These are phyloP conservation scores for Andrena bucephala DNA, from an alignment of 2,888 invertebrate species.

Conservation along the genomic window DNA sequence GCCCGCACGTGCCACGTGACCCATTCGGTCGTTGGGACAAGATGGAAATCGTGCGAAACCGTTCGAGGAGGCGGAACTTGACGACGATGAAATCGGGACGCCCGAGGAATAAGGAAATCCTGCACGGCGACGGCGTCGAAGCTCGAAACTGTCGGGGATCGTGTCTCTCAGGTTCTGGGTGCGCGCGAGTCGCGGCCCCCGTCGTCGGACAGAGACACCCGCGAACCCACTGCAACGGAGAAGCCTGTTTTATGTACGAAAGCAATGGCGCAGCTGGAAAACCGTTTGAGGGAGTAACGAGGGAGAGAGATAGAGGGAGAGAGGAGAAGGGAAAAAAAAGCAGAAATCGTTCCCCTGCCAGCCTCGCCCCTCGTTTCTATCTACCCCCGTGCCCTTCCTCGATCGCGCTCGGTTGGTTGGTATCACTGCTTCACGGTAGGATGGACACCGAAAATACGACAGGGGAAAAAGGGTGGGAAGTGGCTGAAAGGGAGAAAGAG, in stretches of 20 bases:
- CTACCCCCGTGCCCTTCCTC: conserved; percentile 38
- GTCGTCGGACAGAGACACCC: conserved; percentile 14
- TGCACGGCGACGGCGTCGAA: conserved; percentile 2
- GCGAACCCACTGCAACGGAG: conserved; percentile 54
- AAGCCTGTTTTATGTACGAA: conserved; percentile 66
- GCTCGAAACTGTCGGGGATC: conserved; percentile 36
- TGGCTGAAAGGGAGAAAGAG: conserved; percentile 27
- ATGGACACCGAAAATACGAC: conserved; percentile 78
- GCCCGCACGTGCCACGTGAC: conserved; percentile 9
- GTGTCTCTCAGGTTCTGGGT: conserved; percentile 21
- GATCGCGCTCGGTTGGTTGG: conserved; percentile 72
- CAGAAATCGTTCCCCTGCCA: conserved; percentile 49
- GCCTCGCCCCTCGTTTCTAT: conserved; percentile 35
- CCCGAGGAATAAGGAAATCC: conserved; percentile 12
- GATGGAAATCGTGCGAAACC: conserved; percentile 21
- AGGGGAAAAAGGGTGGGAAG: conserved; percentile 50
- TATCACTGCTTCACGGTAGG: conserved; percentile 81
- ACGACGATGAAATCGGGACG: conserved; percentile 23
- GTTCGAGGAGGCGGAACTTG: neutral
- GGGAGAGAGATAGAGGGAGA: conserved; percentile 10
- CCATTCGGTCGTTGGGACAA: conserved; percentile 9
- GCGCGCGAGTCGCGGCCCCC: neutral
- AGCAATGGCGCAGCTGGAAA: conserved; percentile 71
- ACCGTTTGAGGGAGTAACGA: conserved; percentile 71
- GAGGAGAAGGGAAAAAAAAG: no score